Percentiles rank a stretch among this genome's conserved stretches.
phyloP scores from a whole-genome alignment of 92 coral and sea anemone species.

The Epizoanthus fatuus region DNA sequence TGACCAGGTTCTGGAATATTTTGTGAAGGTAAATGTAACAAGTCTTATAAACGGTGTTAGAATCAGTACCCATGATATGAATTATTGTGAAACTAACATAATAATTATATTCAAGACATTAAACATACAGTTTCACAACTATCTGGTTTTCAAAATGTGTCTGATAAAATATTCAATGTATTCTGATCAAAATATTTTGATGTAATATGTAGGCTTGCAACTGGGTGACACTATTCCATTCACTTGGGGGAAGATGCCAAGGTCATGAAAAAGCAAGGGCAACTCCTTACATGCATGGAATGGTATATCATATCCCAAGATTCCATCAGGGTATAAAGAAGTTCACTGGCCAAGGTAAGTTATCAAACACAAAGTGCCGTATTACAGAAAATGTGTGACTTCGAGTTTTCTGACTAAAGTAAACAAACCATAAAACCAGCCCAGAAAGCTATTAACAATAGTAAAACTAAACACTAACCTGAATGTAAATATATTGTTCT shows the following conservation, averaged over 20 bases:
- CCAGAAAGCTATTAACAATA: no score
- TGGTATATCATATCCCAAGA: conserved; percentile 56
- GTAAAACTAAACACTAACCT: no score
- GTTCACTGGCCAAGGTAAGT: conserved; percentile 65
- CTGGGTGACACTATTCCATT: conserved; percentile 58
- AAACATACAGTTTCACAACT: no score
- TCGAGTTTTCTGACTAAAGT: no score
- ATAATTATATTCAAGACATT: no score
- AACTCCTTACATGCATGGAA: conserved; percentile 53
- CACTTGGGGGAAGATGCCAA: conserved; percentile 37
- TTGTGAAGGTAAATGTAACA: conserved; percentile 36
- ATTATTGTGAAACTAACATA: no score
- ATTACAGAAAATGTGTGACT: background rate
- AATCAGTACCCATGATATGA: no score
- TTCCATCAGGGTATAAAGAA: conserved; percentile 62
- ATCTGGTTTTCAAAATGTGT: background rate
- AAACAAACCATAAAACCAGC: no score
- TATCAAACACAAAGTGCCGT: background rate
- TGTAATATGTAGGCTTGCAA: conserved; percentile 25
- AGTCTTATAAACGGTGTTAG: background rate
- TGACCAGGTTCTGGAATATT: conserved; percentile 20
- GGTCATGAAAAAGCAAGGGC: conserved; percentile 7
- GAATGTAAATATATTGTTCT: no score
- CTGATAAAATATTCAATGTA: background rate
- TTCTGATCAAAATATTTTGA: background rate